These are phyloP conservation scores for Astyanax mexicanus DNA, from an alignment of 2,797 vertebrate species.

Conservation along the genomic window DNA sequence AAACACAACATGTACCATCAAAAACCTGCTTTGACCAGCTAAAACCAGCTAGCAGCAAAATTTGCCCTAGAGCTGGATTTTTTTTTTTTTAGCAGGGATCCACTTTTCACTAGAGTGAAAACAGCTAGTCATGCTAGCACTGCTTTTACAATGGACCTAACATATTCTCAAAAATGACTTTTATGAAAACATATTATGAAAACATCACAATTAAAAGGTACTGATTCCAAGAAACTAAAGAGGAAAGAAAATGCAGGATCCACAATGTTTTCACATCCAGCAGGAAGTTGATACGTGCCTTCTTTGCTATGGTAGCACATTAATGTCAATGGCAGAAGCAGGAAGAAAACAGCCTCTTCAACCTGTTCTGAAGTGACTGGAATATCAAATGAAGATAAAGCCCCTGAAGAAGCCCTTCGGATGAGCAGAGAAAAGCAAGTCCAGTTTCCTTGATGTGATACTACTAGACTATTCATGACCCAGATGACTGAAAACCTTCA, in stretches of 20 bases:
- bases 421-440: background rate
- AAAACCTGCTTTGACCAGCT: too few species aligned
- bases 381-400: background rate
- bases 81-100: too few species aligned
- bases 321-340: background rate
- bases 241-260: background rate
- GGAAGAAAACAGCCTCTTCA: background rate
- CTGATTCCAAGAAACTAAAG: background rate
- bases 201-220: constrained; percentile 22
- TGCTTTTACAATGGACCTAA: too few species aligned
- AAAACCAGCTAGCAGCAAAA: too few species aligned
- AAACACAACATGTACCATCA: too few species aligned
- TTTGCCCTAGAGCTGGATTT: too few species aligned
- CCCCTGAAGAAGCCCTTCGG: background rate
- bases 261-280: background rate
- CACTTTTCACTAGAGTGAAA: too few species aligned
- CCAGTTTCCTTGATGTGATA: background rate
- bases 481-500: background rate
- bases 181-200: constrained; percentile 17
- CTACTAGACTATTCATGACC: background rate
- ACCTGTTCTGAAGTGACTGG: background rate
- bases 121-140: too few species aligned
- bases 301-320: background rate
- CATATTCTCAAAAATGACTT: too few species aligned
- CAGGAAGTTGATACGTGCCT: background rate